Evolutionary conservation across 35 echinoderm and acorn worm genomes (phyloP), one percentile per base, ranked within the genome.

Genomic region (Chiridota heheva): DNA sequence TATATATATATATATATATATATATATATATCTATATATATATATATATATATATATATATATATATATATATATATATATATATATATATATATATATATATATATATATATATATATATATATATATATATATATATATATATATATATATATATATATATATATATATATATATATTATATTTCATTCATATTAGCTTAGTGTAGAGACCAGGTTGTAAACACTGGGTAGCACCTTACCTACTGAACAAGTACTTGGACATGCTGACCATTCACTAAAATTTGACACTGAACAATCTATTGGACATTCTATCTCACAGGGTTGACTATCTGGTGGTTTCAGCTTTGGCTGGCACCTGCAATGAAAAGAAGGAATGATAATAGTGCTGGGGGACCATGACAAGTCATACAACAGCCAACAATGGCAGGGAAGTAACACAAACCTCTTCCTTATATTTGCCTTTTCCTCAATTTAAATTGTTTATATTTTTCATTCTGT

Each of bases 241-340:
- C 89, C 81, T 66, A 70, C 53, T 42, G 67, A 46, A 46, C 95
- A 98, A 25, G 86, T 62, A 20, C 44, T 61, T 7, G 95, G 89
- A 53, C 95, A 98, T 20, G 80, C 44, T 4, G 84, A 87, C 84
- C 84, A 98, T 20, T 91, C 84, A 28, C 89, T 82, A 45, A 88
- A 98, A 30, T 70, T 66, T 26, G 89, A 84, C 0, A 91, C 80
- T 0, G 20, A 27, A 69, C 95, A 98, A 56, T 87, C 67, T 66
- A 70, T 29, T 10, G 86, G 72, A 70, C 95, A 98, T 1, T 84
- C 80, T 17, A 98, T 67, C 7, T 84, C 29, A 75, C 95, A 97
- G 25, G 84, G 27, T 37, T 75, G 45, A 7, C 42, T 63, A 30
- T 22, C 29, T 31, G 72, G 38, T 38, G 95, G 95, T 30, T 87